Conservation (phyloP, 2,888 invertebrate genomes). For the Ennomos fuscantarius region DNA sequence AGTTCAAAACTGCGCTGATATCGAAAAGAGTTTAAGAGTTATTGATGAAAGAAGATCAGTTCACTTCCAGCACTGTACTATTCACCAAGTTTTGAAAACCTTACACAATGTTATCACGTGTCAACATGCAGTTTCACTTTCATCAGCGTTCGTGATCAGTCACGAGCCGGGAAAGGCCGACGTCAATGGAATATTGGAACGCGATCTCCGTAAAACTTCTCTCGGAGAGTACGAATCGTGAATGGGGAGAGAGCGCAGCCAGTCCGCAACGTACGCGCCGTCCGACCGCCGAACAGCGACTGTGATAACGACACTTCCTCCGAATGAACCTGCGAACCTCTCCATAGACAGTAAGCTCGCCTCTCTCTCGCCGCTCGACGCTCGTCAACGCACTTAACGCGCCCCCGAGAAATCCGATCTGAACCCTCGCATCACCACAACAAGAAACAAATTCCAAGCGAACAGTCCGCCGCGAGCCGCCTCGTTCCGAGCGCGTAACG, state of each 20-base stretch:
- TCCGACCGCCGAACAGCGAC: constrained; percentile 80
- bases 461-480: constrained; percentile 48
- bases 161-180: constrained; percentile 62
- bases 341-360: constrained; percentile 74
- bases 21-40: constrained; percentile 71
- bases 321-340: constrained; percentile 77
- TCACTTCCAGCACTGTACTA: constrained; percentile 61
- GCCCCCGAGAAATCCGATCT: constrained; percentile 49
- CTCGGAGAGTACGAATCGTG: constrained; percentile 56
- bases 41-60: constrained; percentile 56
- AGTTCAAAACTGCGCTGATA: constrained; percentile 78
- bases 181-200: constrained; percentile 58
- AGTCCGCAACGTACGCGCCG: constrained; percentile 66
- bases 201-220: constrained; percentile 79
- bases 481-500: constrained; percentile 77
- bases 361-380: constrained; percentile 64
- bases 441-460: constrained; percentile 66
- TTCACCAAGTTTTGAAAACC: constrained; percentile 62
- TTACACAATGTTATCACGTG: constrained; percentile 72
- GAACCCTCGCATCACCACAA: constrained; percentile 56
- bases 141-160: constrained; percentile 66
- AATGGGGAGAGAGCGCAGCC: constrained; percentile 45
- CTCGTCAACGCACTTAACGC: constrained; percentile 60
- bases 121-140: constrained; percentile 74
- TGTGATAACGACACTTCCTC: constrained; percentile 81